These are phyloP conservation scores for Daubentonia madagascariensis DNA, from an alignment of 2,113 vertebrate species.

Conservation along the genomic window DNA sequence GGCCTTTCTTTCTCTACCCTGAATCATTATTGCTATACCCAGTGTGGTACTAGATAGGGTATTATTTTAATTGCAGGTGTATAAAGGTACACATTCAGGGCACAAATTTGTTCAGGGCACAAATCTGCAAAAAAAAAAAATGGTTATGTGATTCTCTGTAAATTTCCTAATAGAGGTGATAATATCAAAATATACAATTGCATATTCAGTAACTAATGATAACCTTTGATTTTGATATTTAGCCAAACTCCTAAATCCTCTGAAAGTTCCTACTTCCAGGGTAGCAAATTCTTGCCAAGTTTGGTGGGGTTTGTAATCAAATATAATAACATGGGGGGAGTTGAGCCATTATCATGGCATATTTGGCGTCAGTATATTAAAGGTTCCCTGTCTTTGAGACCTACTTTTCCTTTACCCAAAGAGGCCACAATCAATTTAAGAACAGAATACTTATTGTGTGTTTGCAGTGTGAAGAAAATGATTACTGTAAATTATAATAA, in stretches of 20 bases:
- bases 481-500: not conserved
- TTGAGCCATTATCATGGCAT: not conserved
- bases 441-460: not conserved
- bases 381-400: not conserved
- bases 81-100: not conserved
- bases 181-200: conserved; percentile 17
- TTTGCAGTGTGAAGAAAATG: conserved; percentile 6
- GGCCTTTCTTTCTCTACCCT: not conserved
- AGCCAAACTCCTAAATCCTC: not conserved
- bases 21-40: not conserved
- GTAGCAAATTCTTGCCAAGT: not conserved
- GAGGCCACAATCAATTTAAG: not conserved
- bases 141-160: conserved; percentile 7
- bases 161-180: conserved; percentile 30
- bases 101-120: not conserved
- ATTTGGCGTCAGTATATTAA: not conserved
- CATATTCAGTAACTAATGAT: conserved; percentile 38
- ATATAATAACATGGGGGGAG: not conserved
- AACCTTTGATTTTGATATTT: not conserved
- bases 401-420: not conserved
- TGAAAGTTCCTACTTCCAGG: not conserved
- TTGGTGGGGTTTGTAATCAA: not conserved
- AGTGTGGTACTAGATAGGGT: not conserved
- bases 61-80: not conserved
- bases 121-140: conserved; percentile 26